Conservation (phyloP, 1,140 invertebrate species). For the Hirudo medicinalis region DNA sequence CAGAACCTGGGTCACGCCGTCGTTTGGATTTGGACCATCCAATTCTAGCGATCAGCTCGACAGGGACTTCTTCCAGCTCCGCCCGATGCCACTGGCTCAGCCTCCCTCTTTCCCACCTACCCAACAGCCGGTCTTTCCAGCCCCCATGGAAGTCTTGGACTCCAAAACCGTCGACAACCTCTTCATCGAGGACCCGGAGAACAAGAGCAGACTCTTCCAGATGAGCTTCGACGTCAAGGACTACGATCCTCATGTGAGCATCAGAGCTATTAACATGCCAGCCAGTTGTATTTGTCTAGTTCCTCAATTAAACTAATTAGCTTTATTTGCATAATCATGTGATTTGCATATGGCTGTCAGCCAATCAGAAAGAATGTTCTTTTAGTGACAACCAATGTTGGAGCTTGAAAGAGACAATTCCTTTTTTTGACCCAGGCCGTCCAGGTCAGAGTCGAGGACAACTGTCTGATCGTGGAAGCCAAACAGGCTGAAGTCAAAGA, state of each 20-base stretch:
- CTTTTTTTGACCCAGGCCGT: not conserved
- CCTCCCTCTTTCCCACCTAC: not conserved
- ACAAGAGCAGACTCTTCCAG: slow-evolving; percentile 22
- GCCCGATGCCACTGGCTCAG: not conserved
- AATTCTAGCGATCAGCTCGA: not conserved
- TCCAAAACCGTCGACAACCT: slow-evolving; percentile 18
- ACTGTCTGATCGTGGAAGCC: slow-evolving; percentile 36
- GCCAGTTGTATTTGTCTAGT: not conserved
- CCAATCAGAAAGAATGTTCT: not conserved
- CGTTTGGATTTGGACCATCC: not conserved
- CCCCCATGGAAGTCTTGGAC: slow-evolving; percentile 21
- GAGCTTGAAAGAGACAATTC: not conserved
- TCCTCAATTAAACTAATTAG: not conserved
- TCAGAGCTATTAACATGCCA: not conserved
- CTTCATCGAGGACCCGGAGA: slow-evolving; percentile 20
- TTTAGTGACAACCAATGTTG: not conserved
- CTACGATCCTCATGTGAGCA: slow-evolving; percentile 16
- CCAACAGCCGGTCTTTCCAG: slow-evolving; percentile 13
- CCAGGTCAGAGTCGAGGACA: slow-evolving; percentile 16
- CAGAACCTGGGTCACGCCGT: not conserved
- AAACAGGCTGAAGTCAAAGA: slow-evolving; percentile 42
- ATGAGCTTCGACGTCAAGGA: slow-evolving; percentile 24
- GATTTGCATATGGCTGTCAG: too few species aligned
- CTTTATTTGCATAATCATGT: too few species aligned
- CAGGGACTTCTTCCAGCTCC: slow-evolving; percentile 8